Percentiles rank a stretch among this genome's conserved stretches.
phyloP scores from a whole-genome alignment of 2,113 vertebrate genomes.

The Bujurquina vittata region DNA sequence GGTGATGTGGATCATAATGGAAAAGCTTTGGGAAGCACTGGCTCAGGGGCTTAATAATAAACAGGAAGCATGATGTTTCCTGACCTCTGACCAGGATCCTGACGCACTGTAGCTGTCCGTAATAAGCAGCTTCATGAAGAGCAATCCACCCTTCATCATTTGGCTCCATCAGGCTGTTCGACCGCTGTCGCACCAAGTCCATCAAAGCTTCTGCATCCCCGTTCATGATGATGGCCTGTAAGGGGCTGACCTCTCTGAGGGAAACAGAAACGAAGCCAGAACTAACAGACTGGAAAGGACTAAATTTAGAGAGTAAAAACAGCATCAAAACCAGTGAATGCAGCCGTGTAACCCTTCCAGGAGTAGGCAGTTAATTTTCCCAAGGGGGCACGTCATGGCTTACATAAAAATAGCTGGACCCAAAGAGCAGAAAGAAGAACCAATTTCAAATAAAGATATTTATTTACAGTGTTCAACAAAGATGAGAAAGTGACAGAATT shows the following conservation, averaged over 20 bases:
- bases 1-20: too few relatives aligned
- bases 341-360: too few relatives aligned
- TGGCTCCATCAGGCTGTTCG: conserved; percentile 75
- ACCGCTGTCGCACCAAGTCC: conserved; percentile 76
- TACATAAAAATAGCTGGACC: too few relatives aligned
- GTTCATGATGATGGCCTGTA: conserved; percentile 15
- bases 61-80: not conserved
- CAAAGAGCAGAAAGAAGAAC: too few relatives aligned
- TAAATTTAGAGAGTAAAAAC: too few relatives aligned
- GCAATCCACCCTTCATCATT: conserved; percentile 86
- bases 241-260: conserved; percentile 16
- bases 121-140: conserved; percentile 87
- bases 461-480: too few relatives aligned
- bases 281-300: not conserved
- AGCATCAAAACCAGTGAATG: too few relatives aligned
- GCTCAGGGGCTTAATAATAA: not conserved
- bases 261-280: not conserved
- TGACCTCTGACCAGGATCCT: conserved; percentile 81
- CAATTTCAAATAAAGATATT: too few relatives aligned
- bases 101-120: conserved; percentile 83
- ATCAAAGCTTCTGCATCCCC: conserved; percentile 23
- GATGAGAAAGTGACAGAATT: too few relatives aligned
- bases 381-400: too few relatives aligned
- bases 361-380: too few relatives aligned
- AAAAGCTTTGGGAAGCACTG: too few relatives aligned